Evolutionary conservation across 92 coral and sea anemone genomes (phyloP).

Genomic region (Diadumene lineata): DNA sequence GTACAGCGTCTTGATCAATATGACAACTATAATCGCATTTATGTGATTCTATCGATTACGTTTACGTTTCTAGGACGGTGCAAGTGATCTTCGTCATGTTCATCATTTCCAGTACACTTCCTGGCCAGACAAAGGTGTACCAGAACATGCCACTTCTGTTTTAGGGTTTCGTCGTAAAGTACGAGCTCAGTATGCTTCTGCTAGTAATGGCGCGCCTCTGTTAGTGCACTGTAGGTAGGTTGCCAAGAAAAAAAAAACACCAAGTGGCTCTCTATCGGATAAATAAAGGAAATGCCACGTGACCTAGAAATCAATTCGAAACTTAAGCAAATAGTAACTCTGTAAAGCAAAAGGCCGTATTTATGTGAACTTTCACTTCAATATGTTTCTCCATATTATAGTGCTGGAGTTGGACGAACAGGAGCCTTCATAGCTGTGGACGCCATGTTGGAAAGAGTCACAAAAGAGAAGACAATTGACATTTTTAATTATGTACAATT

Average conservation of each 20-base stretch:
- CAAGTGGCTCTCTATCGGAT: no score
- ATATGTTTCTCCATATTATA: conserved; percentile 7
- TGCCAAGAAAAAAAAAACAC: no score
- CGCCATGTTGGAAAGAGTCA: conserved; percentile 62
- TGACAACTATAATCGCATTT: neutral
- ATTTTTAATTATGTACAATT: conserved; percentile 58
- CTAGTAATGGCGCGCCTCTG: conserved; percentile 27
- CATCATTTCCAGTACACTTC: conserved; percentile 52
- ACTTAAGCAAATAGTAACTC: no score
- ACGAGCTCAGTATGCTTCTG: conserved; percentile 32
- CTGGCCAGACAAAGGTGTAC: conserved; percentile 82
- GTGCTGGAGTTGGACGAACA: conserved; percentile 75
- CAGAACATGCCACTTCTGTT: conserved; percentile 63
- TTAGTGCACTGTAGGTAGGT: conserved; percentile 75
- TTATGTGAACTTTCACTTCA: no score
- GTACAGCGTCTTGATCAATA: no score
- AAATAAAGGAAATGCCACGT: no score
- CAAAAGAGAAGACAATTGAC: conserved; percentile 41
- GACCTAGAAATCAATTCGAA: no score
- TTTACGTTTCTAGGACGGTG: conserved; percentile 1
- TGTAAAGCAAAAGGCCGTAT: no score
- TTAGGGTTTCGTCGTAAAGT: conserved; percentile 58
- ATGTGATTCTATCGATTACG: neutral
- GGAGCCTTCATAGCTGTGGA: conserved; percentile 40
- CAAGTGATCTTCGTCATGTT: conserved; percentile 29